phyloP scores from a whole-genome alignment of 1,140 invertebrate species.

The Bombus confusus region DNA sequence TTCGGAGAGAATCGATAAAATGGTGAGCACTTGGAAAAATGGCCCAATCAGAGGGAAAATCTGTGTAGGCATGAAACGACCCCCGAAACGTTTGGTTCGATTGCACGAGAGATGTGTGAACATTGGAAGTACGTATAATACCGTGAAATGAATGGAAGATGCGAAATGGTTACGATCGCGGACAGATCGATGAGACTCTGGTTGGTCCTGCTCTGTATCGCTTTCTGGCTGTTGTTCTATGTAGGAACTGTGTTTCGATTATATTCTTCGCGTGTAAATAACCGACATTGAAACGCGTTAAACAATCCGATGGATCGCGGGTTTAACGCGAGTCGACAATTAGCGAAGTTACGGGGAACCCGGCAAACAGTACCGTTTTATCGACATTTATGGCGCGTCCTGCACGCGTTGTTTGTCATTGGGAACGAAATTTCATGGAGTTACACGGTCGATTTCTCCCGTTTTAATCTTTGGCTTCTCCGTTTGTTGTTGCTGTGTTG shows the following conservation, averaged over 20 bases:
- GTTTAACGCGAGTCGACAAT: slow-evolving; percentile 20
- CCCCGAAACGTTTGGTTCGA: not conserved
- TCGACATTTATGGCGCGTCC: not conserved
- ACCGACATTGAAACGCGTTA: slow-evolving; percentile 2
- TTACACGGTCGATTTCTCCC: not conserved
- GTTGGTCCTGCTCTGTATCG: not conserved
- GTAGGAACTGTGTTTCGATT: not conserved
- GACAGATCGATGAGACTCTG: not conserved
- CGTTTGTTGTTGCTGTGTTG: not conserved
- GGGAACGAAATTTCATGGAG: slow-evolving; percentile 15
- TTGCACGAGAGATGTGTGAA: not conserved
- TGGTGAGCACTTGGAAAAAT: not conserved
- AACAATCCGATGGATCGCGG: slow-evolving; percentile 18
- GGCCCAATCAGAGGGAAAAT: not conserved
- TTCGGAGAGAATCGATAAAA: not conserved
- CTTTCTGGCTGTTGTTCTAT: not conserved
- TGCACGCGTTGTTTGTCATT: not conserved
- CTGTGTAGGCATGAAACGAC: not conserved
- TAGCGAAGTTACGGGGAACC: slow-evolving; percentile 11
- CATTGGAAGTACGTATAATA: not conserved
- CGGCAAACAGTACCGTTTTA: slow-evolving; percentile 6
- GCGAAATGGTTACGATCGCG: not conserved
- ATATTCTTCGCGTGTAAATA: slow-evolving; percentile 14
- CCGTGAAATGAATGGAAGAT: not conserved
- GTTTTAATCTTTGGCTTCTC: not conserved